Evolutionary conservation across 2,888 invertebrate genomes (phyloP).

Genomic region (Xylota segnis): DNA sequence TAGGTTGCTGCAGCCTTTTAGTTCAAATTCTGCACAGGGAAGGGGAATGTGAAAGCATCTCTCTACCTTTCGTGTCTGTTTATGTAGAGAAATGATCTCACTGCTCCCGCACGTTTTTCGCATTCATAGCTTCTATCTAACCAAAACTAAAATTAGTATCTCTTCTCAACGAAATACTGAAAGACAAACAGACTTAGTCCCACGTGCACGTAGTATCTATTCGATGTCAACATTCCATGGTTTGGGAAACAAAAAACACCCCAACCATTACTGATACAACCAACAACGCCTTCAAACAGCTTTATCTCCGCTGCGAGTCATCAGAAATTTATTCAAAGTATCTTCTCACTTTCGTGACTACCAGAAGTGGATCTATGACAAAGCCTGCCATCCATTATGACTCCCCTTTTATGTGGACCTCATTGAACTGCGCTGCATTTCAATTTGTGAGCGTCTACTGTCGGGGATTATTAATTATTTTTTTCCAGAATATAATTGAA

Average conservation of each 20-base stretch:
- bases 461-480: slow-evolving; percentile 10
- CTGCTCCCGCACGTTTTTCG: too few species aligned
- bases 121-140: too few species aligned
- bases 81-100: too few species aligned
- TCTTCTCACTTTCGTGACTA: slow-evolving; percentile 28
- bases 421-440: slow-evolving; percentile 23
- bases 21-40: too few species aligned
- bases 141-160: too few species aligned
- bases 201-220: neutral
- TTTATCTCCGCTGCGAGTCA: slow-evolving; percentile 15
- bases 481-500: slow-evolving; percentile 20
- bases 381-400: slow-evolving; percentile 15
- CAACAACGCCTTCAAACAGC: slow-evolving; percentile 24
- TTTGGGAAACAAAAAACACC: neutral
- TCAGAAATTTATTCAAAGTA: slow-evolving; percentile 11
- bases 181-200: neutral
- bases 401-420: neutral
- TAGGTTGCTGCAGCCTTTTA: too few species aligned
- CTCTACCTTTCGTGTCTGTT: too few species aligned
- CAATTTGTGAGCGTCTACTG: too few species aligned
- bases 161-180: neutral
- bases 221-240: neutral
- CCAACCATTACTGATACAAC: slow-evolving; percentile 9
- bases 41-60: too few species aligned
- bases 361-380: slow-evolving; percentile 29